These are phyloP conservation scores for Drosophila paramelanica DNA, from an alignment of 2,888 invertebrate genomes.

Conservation along the genomic window DNA sequence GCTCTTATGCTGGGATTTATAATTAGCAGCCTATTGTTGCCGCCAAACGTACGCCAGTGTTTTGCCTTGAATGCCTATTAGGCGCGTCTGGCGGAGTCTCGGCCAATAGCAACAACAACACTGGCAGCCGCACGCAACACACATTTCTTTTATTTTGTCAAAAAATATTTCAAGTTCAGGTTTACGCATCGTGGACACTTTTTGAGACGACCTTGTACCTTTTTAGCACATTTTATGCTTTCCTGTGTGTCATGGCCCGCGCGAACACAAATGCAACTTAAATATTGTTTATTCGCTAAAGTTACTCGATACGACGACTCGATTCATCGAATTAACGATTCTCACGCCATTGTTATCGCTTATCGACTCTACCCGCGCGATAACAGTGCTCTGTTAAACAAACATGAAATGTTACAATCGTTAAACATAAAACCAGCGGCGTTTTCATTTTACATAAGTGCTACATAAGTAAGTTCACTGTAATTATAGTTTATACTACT, in stretches of 20 bases:
- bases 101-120: conserved; percentile 25
- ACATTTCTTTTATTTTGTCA: conserved; percentile 20
- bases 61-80: conserved; percentile 59
- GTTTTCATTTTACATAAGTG: not conserved
- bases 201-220: conserved; percentile 44
- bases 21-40: conserved; percentile 75
- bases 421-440: not conserved
- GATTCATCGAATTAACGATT: conserved; percentile 20
- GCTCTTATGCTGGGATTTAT: conserved; percentile 72
- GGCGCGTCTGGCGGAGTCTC: conserved; percentile 36
- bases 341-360: conserved; percentile 3
- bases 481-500: not conserved
- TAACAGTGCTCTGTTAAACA: conserved; percentile 20
- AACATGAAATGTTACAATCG: not conserved
- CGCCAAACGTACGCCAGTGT: conserved; percentile 60
- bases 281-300: conserved; percentile 51
- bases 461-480: not conserved
- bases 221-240: conserved; percentile 39
- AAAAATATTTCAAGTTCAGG: conserved; percentile 61
- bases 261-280: conserved; percentile 34
- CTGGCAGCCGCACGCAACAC: conserved; percentile 22
- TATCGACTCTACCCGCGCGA: conserved; percentile 4
- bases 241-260: conserved; percentile 26
- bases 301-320: conserved; percentile 31
- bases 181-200: conserved; percentile 52